Evolutionary conservation across 2,888 invertebrate species (phyloP).

Genomic region (Phalera bucephala): DNA sequence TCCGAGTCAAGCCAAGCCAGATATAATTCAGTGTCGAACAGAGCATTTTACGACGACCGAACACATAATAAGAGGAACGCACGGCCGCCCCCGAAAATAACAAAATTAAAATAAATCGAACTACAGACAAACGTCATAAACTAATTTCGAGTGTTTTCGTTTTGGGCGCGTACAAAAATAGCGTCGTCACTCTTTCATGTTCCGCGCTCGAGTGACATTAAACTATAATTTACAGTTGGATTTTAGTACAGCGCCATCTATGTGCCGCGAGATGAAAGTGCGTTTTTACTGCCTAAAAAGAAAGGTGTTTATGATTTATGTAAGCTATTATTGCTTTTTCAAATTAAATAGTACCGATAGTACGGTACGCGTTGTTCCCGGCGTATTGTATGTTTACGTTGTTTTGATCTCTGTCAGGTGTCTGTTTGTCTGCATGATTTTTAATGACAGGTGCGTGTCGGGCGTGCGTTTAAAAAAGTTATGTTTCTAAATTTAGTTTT

Average conservation of each 20-base stretch:
- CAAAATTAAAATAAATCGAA: conserved; percentile 83
- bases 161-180: conserved; percentile 77
- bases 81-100: conserved; percentile 73
- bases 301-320: conserved; percentile 73
- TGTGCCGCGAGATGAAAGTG: conserved; percentile 65
- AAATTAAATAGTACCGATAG: conserved; percentile 57
- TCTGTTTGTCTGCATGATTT: conserved; percentile 14
- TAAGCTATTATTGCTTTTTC: conserved; percentile 55
- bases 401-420: conserved; percentile 25
- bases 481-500: conserved; percentile 23
- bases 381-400: conserved; percentile 26
- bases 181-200: conserved; percentile 81
- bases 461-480: conserved; percentile 8
- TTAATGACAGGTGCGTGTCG: conserved; percentile 26
- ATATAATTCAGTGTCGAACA: conserved; percentile 73
- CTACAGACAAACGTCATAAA: conserved; percentile 82
- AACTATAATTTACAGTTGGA: conserved; percentile 70
- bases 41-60: conserved; percentile 55
- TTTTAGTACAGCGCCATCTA: conserved; percentile 75
- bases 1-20: conserved; percentile 65
- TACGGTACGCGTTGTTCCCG: conserved; percentile 32
- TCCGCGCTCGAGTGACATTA: conserved; percentile 73
- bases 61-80: conserved; percentile 69
- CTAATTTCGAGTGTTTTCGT: conserved; percentile 82
- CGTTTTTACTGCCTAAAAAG: conserved; percentile 59